Conservation (phyloP, 2,888 invertebrate species). For the Aspidiotus destructor region DNA sequence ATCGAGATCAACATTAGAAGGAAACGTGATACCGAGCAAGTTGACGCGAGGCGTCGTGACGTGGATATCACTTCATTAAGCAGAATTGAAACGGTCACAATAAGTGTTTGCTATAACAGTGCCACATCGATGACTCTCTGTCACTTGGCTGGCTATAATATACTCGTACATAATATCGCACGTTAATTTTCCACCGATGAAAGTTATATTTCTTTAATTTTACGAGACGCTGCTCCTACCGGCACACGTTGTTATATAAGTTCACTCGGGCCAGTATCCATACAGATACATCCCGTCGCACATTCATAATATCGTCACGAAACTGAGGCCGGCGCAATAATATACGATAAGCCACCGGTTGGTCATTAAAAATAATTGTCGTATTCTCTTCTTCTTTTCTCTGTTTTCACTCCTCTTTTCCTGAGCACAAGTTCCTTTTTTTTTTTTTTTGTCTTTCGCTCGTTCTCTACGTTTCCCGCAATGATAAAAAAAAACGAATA, state of each 20-base stretch:
- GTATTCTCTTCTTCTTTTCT: constrained; percentile 12
- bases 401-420: background rate
- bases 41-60: too few relatives aligned
- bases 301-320: constrained; percentile 23
- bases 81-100: too few relatives aligned
- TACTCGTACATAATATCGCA: too few relatives aligned
- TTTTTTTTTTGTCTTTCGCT: constrained; percentile 1
- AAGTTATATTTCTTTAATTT: background rate
- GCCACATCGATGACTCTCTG: too few relatives aligned
- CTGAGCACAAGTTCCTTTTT: background rate
- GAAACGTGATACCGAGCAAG: too few relatives aligned
- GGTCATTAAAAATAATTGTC: constrained; percentile 29
- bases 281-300: background rate
- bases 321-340: constrained; percentile 19
- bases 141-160: too few relatives aligned
- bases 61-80: too few relatives aligned
- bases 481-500: constrained; percentile 5
- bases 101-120: too few relatives aligned
- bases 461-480: constrained; percentile 16
- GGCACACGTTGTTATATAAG: background rate
- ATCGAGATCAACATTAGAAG: too few relatives aligned
- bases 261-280: background rate
- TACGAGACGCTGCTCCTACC: constrained; percentile 4
- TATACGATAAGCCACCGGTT: constrained; percentile 23
- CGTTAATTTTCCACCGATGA: too few relatives aligned